phyloP scores from a whole-genome alignment of 2,113 vertebrate species.

The Heloderma charlesbogerti region DNA sequence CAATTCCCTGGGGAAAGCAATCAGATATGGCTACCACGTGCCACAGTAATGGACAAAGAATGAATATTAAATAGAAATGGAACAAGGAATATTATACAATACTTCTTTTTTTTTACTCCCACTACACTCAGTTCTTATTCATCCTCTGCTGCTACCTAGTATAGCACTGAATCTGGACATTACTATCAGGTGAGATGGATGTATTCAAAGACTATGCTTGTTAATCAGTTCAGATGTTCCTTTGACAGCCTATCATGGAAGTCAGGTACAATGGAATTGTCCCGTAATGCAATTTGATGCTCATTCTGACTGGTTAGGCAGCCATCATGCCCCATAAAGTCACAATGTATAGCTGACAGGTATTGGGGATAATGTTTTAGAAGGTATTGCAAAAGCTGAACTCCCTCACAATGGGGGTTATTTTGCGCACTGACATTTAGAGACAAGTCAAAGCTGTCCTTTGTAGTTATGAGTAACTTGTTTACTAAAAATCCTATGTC shows the following conservation, averaged over 20 bases:
- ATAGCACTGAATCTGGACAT: neutral
- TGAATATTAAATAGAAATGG: slow-evolving; percentile 9
- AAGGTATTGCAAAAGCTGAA: slow-evolving; percentile 32
- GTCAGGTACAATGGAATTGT: neutral
- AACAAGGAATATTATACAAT: neutral
- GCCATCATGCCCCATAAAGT: slow-evolving; percentile 35
- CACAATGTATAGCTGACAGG: slow-evolving; percentile 30
- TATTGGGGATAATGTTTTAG: slow-evolving; percentile 36
- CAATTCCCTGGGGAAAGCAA: neutral
- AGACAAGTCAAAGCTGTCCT: slow-evolving; percentile 65
- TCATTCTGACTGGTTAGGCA: slow-evolving; percentile 36
- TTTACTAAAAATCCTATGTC: slow-evolving; percentile 59
- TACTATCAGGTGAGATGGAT: neutral
- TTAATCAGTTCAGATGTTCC: neutral
- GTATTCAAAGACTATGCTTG: neutral
- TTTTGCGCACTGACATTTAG: slow-evolving; percentile 70
- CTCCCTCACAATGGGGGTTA: slow-evolving; percentile 53
- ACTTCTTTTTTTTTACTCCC: neutral
- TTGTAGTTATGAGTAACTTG: slow-evolving; percentile 61
- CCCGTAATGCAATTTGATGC: slow-evolving; percentile 36
- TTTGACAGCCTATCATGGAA: neutral
- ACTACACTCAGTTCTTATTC: neutral
- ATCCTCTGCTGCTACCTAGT: neutral
- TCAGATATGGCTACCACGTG: neutral
- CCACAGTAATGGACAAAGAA: neutral